These are phyloP conservation scores for Excalfactoria chinensis DNA, from an alignment of 2,113 vertebrate species.

Conservation along the genomic window DNA sequence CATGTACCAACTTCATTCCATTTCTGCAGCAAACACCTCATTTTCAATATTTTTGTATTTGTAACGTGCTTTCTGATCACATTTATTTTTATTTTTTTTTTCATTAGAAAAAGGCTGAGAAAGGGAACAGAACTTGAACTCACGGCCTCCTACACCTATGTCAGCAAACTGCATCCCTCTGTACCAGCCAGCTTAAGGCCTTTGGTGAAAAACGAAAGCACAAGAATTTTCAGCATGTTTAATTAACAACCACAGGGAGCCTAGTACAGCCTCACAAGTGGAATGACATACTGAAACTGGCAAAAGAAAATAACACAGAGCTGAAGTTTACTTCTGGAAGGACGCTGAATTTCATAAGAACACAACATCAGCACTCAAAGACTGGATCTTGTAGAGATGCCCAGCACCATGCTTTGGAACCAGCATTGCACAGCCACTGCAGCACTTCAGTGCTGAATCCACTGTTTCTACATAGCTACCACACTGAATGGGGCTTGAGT, in stretches of 20 bases:
- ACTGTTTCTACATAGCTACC: neutral
- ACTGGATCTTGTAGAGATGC: neutral
- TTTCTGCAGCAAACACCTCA: conserved; percentile 45
- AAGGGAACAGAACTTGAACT: conserved; percentile 42
- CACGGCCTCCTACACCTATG: conserved; percentile 47
- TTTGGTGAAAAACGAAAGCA: conserved; percentile 59
- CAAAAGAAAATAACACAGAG: conserved; percentile 27
- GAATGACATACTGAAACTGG: conserved; percentile 42
- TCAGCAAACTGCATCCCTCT: conserved; percentile 66
- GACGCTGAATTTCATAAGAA: conserved; percentile 23
- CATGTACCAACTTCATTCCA: conserved; percentile 40
- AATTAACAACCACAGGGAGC: conserved; percentile 51
- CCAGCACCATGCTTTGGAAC: neutral
- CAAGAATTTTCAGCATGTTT: conserved; percentile 41
- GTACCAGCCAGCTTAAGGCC: conserved; percentile 41
- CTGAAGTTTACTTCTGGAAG: conserved; percentile 13
- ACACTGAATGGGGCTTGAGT: neutral
- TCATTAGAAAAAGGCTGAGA: conserved; percentile 68
- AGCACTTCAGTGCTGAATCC: neutral
- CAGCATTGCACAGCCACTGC: neutral
- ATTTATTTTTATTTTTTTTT: conserved; percentile 48
- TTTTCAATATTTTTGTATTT: conserved; percentile 58
- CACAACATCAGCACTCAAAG: neutral
- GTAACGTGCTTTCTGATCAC: conserved; percentile 53
- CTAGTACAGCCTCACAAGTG: neutral